Evolutionary conservation across 2,888 invertebrate species (phyloP).

Genomic region (Microctonus aethiopoides): DNA sequence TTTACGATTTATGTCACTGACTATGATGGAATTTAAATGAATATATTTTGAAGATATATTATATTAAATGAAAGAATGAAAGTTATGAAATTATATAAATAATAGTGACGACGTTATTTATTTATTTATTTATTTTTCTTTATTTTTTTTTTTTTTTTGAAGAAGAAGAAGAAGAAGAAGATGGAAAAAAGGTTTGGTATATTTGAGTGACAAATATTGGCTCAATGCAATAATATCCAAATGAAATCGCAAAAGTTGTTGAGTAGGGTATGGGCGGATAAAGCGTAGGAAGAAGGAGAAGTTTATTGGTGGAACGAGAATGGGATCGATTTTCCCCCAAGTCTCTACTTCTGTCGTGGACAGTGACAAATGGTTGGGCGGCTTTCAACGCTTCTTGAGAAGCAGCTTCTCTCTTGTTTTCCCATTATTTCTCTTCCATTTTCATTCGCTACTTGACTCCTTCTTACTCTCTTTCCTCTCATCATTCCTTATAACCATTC

Average conservation of each 20-base stretch:
- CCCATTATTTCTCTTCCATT: neutral
- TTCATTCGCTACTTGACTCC: neutral
- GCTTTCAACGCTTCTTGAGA: slow-evolving; percentile 34
- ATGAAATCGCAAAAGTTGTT: slow-evolving; percentile 10
- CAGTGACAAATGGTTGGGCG: slow-evolving; percentile 62
- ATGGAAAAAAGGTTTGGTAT: neutral
- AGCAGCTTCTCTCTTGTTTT: slow-evolving; percentile 46
- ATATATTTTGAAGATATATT: neutral
- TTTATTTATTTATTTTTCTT: neutral
- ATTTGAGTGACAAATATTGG: neutral
- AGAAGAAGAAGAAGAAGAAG: too few species aligned
- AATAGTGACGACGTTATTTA: too few species aligned
- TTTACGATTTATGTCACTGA: neutral
- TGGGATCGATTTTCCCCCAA: slow-evolving; percentile 61
- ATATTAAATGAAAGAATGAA: neutral
- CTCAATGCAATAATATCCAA: neutral
- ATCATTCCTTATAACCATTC: slow-evolving; percentile 17
- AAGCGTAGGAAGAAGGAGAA: slow-evolving; percentile 41
- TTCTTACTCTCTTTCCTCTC: slow-evolving; percentile 19
- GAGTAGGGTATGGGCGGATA: slow-evolving; percentile 23
- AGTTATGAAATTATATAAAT: too few species aligned
- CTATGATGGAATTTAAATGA: neutral
- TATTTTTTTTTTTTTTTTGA: neutral
- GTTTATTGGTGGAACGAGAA: slow-evolving; percentile 47
- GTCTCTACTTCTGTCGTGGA: slow-evolving; percentile 61